phyloP scores from a whole-genome alignment of 2,113 vertebrate genomes.

The Syngnathus scovelli region DNA sequence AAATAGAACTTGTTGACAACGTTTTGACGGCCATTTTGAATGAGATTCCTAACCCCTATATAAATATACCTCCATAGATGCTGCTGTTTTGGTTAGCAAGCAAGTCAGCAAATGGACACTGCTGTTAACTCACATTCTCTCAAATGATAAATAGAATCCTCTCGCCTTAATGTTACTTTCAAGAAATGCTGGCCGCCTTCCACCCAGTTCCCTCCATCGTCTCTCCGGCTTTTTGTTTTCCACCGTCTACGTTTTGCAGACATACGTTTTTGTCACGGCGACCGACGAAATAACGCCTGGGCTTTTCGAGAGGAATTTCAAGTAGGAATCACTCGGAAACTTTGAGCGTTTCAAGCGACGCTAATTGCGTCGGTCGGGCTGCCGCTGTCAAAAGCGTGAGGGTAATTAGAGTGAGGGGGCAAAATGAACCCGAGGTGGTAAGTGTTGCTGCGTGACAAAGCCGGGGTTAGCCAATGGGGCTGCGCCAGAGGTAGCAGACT shows the following conservation, averaged over 20 bases:
- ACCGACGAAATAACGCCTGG: slow-evolving; percentile 48
- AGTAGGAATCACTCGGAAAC: slow-evolving; percentile 53
- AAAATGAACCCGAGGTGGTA: slow-evolving; percentile 60
- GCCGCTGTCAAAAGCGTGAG: slow-evolving; percentile 62
- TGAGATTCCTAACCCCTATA: too few species aligned
- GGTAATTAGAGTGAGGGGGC: slow-evolving; percentile 70
- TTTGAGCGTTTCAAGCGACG: slow-evolving; percentile 59
- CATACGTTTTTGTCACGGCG: slow-evolving; percentile 31
- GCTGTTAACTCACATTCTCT: slow-evolving; percentile 26
- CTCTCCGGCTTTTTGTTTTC: slow-evolving; percentile 37
- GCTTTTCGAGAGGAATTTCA: slow-evolving; percentile 51
- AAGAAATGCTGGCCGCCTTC: slow-evolving; percentile 9
- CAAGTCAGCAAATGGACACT: neutral
- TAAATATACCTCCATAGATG: neutral
- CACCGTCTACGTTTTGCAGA: slow-evolving; percentile 42
- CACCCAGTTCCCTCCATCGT: slow-evolving; percentile 22
- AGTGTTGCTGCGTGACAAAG: slow-evolving; percentile 64
- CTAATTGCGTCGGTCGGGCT: slow-evolving; percentile 63
- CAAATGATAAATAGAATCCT: slow-evolving; percentile 66
- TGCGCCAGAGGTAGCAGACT: slow-evolving; percentile 63
- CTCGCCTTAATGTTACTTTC: slow-evolving; percentile 50
- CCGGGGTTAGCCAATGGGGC: slow-evolving; percentile 54
- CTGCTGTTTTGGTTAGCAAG: neutral
- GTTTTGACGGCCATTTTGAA: too few species aligned
- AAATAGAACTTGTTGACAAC: too few species aligned